A percentile compares a stretch with the other conserved stretches of the same genome.
These are phyloP conservation scores for Carassius carassius DNA, from an alignment of 2,113 vertebrate species.

Conservation along the genomic window DNA sequence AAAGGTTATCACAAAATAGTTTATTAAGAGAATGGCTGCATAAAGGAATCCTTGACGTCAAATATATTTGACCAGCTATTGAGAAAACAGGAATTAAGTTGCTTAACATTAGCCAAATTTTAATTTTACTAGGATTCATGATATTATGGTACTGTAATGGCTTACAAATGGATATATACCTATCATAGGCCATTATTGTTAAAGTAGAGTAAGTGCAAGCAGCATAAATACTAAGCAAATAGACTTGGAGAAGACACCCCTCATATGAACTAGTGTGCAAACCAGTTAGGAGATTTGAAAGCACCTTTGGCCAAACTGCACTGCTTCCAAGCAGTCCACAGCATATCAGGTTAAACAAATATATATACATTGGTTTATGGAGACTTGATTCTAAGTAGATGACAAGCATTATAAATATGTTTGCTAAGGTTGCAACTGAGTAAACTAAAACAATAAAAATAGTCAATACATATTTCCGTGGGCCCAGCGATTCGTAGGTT, in stretches of 20 bases:
- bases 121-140: conserved; percentile 56
- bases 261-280: conserved; percentile 44
- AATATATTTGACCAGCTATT: conserved; percentile 50
- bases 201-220: conserved; percentile 52
- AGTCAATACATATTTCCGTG: neutral
- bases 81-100: conserved; percentile 52
- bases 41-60: conserved; percentile 58
- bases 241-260: conserved; percentile 63
- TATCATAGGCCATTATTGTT: conserved; percentile 62
- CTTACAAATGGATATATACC: conserved; percentile 68
- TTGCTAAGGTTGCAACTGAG: conserved; percentile 38
- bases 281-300: conserved; percentile 55
- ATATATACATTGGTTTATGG: conserved; percentile 65
- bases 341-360: conserved; percentile 61
- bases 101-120: conserved; percentile 38
- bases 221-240: conserved; percentile 55
- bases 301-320: conserved; percentile 59
- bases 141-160: conserved; percentile 66
- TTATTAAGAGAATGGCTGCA: conserved; percentile 57
- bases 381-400: conserved; percentile 61
- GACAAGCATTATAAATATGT: conserved; percentile 53
- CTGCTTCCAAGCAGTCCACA: conserved; percentile 60
- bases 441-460: conserved; percentile 30
- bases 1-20: conserved; percentile 66
- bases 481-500: neutral